Evolutionary conservation across 2,888 invertebrate species (phyloP), one percentile per base, ranked within the genome.

Genomic region (Parelbella ahira): DNA sequence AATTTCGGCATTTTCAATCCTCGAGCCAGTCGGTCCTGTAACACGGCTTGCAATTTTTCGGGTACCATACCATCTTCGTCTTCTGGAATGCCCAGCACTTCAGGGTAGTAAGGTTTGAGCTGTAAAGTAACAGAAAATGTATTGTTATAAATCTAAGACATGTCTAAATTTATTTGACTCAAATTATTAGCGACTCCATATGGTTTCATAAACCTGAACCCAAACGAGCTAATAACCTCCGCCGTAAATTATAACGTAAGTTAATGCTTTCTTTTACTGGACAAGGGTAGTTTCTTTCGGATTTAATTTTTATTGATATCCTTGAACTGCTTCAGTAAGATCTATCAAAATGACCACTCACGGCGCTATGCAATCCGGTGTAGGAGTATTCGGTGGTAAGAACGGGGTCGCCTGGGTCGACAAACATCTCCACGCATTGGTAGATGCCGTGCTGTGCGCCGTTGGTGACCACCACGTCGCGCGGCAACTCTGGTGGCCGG

Each of bases 371-470:
- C 3, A 91, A 88, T 7, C 94, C 94, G 1, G 93, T 89, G 62
- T 94, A 95, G 0, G 92, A 81, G 3, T 91, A 94, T 68, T 91
- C 89, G 37, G 92, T 92, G 5, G 93, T 89, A 13, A 95, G 60
- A 18, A 95, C 83, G 0, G 92, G 89, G 60, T 94, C 94, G 0
- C 92, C 93, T 0, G 89, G 89, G 25, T 90, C 89, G n/a, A 94
- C 65, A 39, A 93, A 73, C 73, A 94, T 89, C 56, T 94, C 94
- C 23, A 94, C 84, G 27, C 92, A 88, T 71, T 93, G 93, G 74
- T 92, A 92, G 45, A 95, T 89, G 3, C 93, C 94, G 63, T 94
- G 94, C 68, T 94, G 94, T 11, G 93, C 91, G 1, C 95, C 95
- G 51, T 91, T 90, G 2, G 93, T 93, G 12, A 94, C 83, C 20